Conservation (phyloP, 1,140 invertebrate species). For the Heliconius melpomene region DNA sequence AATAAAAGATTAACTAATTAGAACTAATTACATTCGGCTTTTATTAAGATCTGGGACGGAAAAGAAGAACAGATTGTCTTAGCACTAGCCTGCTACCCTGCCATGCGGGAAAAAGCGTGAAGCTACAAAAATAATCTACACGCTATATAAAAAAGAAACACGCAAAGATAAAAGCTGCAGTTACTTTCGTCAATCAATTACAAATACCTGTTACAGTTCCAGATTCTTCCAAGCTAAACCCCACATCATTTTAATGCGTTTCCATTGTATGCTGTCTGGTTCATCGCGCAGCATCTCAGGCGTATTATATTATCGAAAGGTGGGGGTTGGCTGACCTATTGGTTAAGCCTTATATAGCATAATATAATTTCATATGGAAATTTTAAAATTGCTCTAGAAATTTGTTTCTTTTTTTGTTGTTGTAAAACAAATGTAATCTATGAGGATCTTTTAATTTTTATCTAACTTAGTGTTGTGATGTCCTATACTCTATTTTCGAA, state of each 20-base stretch:
- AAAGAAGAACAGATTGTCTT: too few relatives aligned
- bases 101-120: too few relatives aligned
- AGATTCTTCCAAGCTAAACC: too few relatives aligned
- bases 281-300: constrained; percentile 15
- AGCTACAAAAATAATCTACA: too few relatives aligned
- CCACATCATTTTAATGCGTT: constrained; percentile 9
- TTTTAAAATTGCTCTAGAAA: neutral
- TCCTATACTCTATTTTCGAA: too few relatives aligned
- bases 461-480: too few relatives aligned
- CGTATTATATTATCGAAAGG: constrained; percentile 21
- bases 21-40: too few relatives aligned
- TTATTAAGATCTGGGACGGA: too few relatives aligned
- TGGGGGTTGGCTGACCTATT: constrained; percentile 10
- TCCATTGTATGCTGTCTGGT: constrained; percentile 11
- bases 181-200: neutral
- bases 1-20: too few relatives aligned
- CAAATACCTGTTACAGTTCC: neutral
- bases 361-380: neutral
- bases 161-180: neutral
- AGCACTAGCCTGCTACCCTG: too few relatives aligned
- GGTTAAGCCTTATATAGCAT: constrained; percentile 9
- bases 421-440: neutral
- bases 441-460: too few relatives aligned
- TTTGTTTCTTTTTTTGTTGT: neutral
- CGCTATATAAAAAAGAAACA: too few relatives aligned